A percentile compares a stretch with the other conserved stretches of the same genome.
Evolutionary conservation across 2,888 invertebrate species (phyloP).

Genomic region (Lochmaea crataegi): DNA sequence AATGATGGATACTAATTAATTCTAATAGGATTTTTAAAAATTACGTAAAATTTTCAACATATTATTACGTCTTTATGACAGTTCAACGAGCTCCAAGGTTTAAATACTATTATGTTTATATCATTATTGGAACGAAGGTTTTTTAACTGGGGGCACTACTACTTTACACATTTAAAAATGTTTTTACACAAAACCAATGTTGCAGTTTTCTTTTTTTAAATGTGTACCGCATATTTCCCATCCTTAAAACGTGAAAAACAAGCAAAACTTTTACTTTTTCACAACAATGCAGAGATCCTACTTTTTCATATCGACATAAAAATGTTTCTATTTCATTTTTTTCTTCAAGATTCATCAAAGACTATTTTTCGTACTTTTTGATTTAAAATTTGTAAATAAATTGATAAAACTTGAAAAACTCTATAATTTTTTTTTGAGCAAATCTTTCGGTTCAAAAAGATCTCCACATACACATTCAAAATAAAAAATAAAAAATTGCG

Average conservation of each 20-base stretch:
- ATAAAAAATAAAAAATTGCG: conserved; percentile 11
- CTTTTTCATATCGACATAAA: not conserved
- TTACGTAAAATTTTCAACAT: not conserved
- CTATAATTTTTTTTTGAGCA: conserved; percentile 16
- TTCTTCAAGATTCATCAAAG: no score
- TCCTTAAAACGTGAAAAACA: not conserved
- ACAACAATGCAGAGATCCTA: not conserved
- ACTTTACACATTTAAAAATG: conserved; percentile 4
- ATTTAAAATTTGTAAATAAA: not conserved
- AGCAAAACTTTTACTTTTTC: not conserved
- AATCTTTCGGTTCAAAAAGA: conserved; percentile 8
- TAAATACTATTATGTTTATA: conserved; percentile 5
- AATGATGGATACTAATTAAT: not conserved
- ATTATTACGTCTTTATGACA: not conserved
- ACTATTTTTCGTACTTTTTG: not conserved
- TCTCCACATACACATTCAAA: conserved; percentile 19
- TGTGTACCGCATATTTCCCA: not conserved
- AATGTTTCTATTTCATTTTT: no score
- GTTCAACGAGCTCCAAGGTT: conserved; percentile 3
- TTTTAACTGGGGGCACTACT: not conserved
- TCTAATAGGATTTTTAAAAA: not conserved
- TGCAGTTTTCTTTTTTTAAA: not conserved
- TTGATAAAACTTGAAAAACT: not conserved
- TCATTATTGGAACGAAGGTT: not conserved
- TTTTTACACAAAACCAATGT: not conserved